Evolutionary conservation across 1,140 invertebrate genomes (phyloP).

Genomic region (Drosophila lacteicornis): DNA sequence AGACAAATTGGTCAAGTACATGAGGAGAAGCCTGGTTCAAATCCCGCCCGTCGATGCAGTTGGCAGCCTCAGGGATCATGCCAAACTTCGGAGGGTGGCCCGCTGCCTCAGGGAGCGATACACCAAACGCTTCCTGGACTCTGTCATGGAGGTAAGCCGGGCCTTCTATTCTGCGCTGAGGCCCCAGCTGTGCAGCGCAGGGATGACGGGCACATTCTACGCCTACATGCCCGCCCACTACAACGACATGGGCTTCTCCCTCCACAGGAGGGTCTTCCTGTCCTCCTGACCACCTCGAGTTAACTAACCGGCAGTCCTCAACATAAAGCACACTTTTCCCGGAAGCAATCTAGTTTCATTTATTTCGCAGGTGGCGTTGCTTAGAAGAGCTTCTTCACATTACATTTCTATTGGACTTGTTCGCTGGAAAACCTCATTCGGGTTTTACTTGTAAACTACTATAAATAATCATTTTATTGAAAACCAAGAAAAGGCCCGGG

Average conservation of each 20-base stretch:
- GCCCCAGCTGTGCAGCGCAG: neutral
- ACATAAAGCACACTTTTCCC: constrained; percentile 4
- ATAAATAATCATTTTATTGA: no score
- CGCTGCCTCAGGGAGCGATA: neutral
- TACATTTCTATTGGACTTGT: neutral
- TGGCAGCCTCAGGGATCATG: neutral
- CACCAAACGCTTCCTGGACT: constrained; percentile 22
- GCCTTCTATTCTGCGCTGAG: constrained; percentile 47
- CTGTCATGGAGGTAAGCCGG: constrained; percentile 50
- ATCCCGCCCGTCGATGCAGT: neutral
- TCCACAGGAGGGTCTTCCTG: neutral
- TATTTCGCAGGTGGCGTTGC: neutral
- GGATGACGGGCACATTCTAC: constrained; percentile 18
- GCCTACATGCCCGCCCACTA: constrained; percentile 58
- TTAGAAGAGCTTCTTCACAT: neutral
- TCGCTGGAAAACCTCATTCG: neutral
- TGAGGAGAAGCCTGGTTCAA: constrained; percentile 1
- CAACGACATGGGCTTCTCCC: constrained; percentile 21
- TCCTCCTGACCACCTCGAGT: neutral
- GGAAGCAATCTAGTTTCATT: neutral
- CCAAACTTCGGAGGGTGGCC: neutral
- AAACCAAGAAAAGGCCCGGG: no score
- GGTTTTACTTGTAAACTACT: no score
- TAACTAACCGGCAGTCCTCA: neutral
- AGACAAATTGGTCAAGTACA: neutral